A percentile compares a stretch with the other conserved stretches of the same genome.
Conservation (phyloP, 2,797 vertebrate genomes). For the Melanogrammus aeglefinus region DNA sequence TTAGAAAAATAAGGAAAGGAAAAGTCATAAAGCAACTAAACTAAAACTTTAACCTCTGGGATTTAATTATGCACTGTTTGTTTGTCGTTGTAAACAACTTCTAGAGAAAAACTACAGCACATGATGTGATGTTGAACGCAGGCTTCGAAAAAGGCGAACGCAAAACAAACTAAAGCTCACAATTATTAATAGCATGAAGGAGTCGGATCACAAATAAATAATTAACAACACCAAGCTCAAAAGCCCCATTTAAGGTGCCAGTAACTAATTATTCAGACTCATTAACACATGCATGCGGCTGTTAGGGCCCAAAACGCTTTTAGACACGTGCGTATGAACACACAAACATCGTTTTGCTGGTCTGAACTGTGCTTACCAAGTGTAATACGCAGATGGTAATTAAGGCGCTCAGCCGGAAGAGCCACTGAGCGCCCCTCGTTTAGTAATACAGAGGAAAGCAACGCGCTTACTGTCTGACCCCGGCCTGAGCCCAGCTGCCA, state of each 20-base stretch:
- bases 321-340: neutral
- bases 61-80: neutral
- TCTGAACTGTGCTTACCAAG: neutral
- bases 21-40: neutral
- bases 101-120: neutral
- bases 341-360: neutral
- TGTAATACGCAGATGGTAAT: neutral
- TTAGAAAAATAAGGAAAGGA: neutral
- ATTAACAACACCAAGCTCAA: neutral
- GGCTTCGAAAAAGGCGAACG: neutral
- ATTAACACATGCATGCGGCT: neutral
- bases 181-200: slow-evolving; percentile 1
- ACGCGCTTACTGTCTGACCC: neutral
- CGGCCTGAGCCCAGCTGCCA: neutral
- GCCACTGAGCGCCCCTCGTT: neutral
- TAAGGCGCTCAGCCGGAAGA: neutral
- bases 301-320: neutral
- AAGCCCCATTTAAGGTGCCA: neutral
- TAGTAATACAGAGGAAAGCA: neutral
- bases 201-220: neutral
- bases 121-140: neutral
- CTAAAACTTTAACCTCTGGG: neutral
- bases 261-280: neutral
- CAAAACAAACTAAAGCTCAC: neutral
- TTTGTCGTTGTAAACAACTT: neutral